A percentile compares a stretch with the other conserved stretches of the same genome.
phyloP scores from a whole-genome alignment of 2,888 invertebrate species.

The Plagodis dolabraria region DNA sequence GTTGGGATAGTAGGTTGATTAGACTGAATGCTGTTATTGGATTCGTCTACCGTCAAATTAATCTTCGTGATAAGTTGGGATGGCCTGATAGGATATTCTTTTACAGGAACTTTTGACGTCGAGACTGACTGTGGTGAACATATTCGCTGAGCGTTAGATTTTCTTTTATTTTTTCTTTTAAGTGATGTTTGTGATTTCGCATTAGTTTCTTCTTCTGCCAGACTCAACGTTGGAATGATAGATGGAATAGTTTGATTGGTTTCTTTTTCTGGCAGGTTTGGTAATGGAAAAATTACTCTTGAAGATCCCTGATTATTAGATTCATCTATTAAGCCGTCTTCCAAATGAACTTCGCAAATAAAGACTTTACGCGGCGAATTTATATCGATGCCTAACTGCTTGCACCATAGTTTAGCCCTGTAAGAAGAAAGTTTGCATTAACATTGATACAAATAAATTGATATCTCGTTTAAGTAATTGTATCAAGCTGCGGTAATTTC shows the following conservation, averaged over 20 bases:
- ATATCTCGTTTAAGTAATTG: too few species aligned
- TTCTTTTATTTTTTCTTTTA: too few species aligned
- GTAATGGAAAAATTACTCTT: slow-evolving; percentile 1
- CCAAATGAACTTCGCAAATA: not conserved
- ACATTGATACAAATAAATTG: too few species aligned
- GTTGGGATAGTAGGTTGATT: too few species aligned
- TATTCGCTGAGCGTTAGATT: too few species aligned
- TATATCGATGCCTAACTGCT: not conserved
- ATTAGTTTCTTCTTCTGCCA: not conserved
- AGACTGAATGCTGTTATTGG: too few species aligned
- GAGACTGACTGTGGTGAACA: too few species aligned
- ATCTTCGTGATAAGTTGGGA: too few species aligned
- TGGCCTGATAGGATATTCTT: too few species aligned
- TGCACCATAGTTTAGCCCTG: not conserved
- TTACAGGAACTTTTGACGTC: too few species aligned
- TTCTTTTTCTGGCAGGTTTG: slow-evolving; percentile 11
- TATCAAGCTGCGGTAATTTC: too few species aligned
- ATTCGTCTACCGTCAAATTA: too few species aligned
- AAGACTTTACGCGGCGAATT: not conserved
- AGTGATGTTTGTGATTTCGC: not conserved
- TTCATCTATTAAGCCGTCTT: not conserved
- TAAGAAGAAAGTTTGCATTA: not conserved
- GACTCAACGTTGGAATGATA: not conserved
- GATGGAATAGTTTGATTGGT: not conserved
- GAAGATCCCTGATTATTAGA: not conserved